Evolutionary conservation across 2,888 invertebrate species (phyloP).

Genomic region (Caradrina kadenii): DNA sequence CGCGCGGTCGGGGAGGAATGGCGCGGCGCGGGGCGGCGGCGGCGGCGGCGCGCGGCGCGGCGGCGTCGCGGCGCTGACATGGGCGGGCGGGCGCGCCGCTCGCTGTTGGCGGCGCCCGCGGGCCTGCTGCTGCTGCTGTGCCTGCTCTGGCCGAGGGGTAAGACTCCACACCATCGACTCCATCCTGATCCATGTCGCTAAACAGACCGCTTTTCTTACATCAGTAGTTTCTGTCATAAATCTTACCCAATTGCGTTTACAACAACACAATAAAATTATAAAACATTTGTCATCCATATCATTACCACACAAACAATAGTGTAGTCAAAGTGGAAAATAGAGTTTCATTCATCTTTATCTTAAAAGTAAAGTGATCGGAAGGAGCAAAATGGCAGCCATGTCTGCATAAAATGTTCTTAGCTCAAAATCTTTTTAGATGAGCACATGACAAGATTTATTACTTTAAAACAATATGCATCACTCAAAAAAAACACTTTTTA

Average conservation of each 20-base stretch:
- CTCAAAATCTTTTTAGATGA: conserved; percentile 7
- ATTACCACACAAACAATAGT: neutral
- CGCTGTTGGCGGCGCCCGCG: conserved; percentile 89
- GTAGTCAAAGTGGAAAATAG: neutral
- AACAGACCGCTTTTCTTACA: neutral
- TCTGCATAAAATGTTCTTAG: neutral
- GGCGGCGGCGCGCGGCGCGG: conserved; percentile 84
- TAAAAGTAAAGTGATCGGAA: neutral
- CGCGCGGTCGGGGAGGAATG: conserved; percentile 74
- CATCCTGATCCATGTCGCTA: neutral
- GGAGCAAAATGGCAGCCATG: conserved; percentile 40
- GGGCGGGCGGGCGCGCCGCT: conserved; percentile 89
- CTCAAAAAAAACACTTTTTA: neutral
- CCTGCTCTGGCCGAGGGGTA: conserved; percentile 89
- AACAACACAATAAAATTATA: conserved; percentile 29
- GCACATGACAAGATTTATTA: conserved; percentile 7
- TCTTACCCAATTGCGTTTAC: conserved; percentile 8
- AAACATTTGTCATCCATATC: conserved; percentile 8
- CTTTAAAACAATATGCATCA: conserved; percentile 14
- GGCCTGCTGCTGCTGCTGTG: conserved; percentile 89
- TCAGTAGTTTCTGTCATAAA: conserved; percentile 4
- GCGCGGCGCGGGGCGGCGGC: conserved; percentile 85
- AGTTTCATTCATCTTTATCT: conserved; percentile 1
- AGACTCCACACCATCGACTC: conserved; percentile 57
- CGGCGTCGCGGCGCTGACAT: conserved; percentile 88